A percentile compares a stretch with the other conserved stretches of the same genome.
Evolutionary conservation across 2,797 vertebrate species (phyloP).

Genomic region (Xenentodon cancila): DNA sequence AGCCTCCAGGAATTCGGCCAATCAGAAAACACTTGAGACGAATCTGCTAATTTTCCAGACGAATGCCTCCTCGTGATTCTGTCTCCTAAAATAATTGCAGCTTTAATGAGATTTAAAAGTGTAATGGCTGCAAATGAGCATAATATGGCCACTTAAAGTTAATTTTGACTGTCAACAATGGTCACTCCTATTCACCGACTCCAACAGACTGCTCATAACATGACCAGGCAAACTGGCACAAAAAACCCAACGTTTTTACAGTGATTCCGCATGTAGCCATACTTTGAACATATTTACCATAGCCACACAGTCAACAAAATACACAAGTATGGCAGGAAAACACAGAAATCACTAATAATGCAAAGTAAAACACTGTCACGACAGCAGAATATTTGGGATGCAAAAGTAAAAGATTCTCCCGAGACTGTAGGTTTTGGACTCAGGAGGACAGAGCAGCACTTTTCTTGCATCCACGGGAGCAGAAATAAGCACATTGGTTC

Average conservation of each 20-base stretch:
- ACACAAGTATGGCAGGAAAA: constrained; percentile 45
- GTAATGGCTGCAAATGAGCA: too few relatives aligned
- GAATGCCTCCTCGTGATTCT: too few relatives aligned
- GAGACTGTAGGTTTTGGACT: constrained; percentile 60
- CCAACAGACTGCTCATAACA: not conserved
- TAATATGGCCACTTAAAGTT: not conserved
- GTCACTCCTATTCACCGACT: too few relatives aligned
- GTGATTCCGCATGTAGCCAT: constrained; percentile 2
- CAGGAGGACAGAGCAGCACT: not conserved
- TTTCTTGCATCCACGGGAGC: constrained; percentile 52
- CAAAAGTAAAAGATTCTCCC: constrained; percentile 50
- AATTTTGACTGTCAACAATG: not conserved
- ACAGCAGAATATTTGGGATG: constrained; percentile 55
- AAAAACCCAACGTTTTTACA: not conserved
- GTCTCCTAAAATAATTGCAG: too few relatives aligned
- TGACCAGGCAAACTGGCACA: not conserved
- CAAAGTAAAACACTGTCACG: constrained; percentile 33
- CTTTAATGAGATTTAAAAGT: too few relatives aligned
- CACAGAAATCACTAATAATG: constrained; percentile 21
- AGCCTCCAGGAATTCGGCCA: too few relatives aligned
- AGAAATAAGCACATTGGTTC: constrained; percentile 49
- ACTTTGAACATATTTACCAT: constrained; percentile 21
- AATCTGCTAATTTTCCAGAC: too few relatives aligned
- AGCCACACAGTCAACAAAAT: constrained; percentile 43
- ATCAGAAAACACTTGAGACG: too few relatives aligned